A percentile compares a stretch with the other conserved stretches of the same genome.
Evolutionary conservation across 2,888 invertebrate genomes (phyloP).

Genomic region (Seira sanloemensis): DNA sequence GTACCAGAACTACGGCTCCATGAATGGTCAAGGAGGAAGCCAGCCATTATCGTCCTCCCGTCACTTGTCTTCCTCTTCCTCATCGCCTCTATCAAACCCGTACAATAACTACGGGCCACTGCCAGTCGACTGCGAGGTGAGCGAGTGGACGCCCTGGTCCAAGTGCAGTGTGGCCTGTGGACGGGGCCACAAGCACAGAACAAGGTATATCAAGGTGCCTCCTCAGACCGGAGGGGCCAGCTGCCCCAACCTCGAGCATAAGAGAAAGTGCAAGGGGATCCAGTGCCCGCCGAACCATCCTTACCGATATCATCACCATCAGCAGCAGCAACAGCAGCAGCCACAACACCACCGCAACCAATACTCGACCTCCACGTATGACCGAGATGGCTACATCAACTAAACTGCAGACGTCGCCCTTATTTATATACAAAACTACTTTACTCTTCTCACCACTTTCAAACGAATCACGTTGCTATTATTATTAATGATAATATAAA

Average conservation of each 20-base stretch:
- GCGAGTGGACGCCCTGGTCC: conserved; percentile 76
- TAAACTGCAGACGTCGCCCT: background rate
- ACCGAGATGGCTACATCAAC: conserved; percentile 24
- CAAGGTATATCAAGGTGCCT: conserved; percentile 71
- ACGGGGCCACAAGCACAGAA: conserved; percentile 74
- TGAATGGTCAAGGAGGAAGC: background rate
- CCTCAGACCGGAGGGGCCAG: conserved; percentile 68
- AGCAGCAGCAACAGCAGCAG: conserved; percentile 7
- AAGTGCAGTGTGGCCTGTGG: conserved; percentile 77
- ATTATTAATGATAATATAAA: no score
- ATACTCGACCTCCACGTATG: background rate
- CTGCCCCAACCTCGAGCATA: conserved; percentile 69
- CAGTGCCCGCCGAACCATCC: conserved; percentile 66
- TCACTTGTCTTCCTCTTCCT: conserved; percentile 6
- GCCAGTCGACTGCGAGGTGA: conserved; percentile 75
- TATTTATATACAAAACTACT: no score
- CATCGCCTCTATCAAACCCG: conserved; percentile 32
- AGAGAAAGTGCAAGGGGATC: conserved; percentile 68
- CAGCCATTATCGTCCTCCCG: background rate
- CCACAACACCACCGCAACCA: conserved; percentile 34
- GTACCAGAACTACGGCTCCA: conserved; percentile 44
- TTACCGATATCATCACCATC: conserved; percentile 60
- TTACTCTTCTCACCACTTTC: no score
- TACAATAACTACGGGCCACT: conserved; percentile 57
- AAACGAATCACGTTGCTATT: no score